Conservation (phyloP, 2,797 vertebrate species). For the Hydrocynus forskahlii region DNA sequence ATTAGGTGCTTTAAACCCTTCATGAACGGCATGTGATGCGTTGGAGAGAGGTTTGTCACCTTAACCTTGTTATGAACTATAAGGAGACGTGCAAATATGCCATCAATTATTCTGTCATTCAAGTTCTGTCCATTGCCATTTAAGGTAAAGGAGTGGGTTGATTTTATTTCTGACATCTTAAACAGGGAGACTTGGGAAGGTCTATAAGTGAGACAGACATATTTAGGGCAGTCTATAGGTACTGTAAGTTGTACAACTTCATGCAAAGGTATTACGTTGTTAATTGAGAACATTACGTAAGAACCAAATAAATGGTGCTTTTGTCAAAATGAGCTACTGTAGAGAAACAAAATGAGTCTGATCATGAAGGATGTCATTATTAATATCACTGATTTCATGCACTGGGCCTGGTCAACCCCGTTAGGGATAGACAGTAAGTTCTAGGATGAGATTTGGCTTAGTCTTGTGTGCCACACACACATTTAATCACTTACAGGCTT, state of each 20-base stretch:
- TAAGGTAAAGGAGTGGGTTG: neutral
- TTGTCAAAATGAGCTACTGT: slow-evolving; percentile 13
- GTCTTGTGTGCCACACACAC: slow-evolving; percentile 12
- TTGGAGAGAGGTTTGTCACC: no score
- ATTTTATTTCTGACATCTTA: neutral
- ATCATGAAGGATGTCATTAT: no score
- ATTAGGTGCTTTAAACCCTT: no score
- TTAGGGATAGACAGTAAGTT: neutral
- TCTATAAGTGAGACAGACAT: neutral
- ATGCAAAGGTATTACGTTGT: slow-evolving; percentile 2
- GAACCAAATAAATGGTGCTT: slow-evolving; percentile 6
- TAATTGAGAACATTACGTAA: neutral
- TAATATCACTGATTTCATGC: neutral
- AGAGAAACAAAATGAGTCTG: neutral
- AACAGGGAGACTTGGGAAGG: no score
- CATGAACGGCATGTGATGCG: no score
- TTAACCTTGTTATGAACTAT: no score
- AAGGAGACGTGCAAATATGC: neutral
- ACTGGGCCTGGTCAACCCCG: neutral
- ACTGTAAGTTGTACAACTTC: neutral
- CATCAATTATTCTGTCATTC: neutral
- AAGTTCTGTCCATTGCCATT: neutral
- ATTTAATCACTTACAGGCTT: slow-evolving; percentile 82
- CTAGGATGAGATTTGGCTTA: neutral
- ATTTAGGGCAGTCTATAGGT: neutral